These are phyloP conservation scores for Mechanitis mazaeus DNA, from an alignment of 2,888 invertebrate genomes.

Conservation along the genomic window DNA sequence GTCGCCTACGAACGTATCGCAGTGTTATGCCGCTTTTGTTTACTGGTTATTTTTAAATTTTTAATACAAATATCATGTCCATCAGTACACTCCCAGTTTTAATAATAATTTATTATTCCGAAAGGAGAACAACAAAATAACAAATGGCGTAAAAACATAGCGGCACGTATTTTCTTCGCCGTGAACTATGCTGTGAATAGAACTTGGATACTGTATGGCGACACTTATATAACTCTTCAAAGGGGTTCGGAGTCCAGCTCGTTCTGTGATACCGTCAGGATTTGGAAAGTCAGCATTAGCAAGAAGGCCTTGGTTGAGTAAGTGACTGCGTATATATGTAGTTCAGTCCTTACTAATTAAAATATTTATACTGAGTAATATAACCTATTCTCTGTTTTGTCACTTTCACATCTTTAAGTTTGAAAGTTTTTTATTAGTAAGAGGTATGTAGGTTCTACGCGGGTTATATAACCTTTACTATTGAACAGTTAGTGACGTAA, in stretches of 20 bases:
- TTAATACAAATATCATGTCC: too few species aligned
- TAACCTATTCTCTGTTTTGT: too few species aligned
- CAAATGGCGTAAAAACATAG: slow-evolving; percentile 39
- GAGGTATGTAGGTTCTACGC: too few species aligned
- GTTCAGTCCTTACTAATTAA: neutral
- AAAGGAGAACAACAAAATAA: slow-evolving; percentile 16
- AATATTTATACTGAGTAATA: too few species aligned
- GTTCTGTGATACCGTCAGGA: slow-evolving; percentile 48
- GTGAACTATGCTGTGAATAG: slow-evolving; percentile 45
- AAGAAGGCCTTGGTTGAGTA: slow-evolving; percentile 21
- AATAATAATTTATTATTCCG: neutral
- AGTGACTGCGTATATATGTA: neutral
- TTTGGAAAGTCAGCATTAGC: slow-evolving; percentile 39
- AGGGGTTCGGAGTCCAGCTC: slow-evolving; percentile 45
- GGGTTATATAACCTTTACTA: too few species aligned
- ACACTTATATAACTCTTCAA: slow-evolving; percentile 48
- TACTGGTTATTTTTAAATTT: slow-evolving; percentile 39
- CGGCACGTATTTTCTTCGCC: slow-evolving; percentile 45
- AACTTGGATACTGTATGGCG: slow-evolving; percentile 45
- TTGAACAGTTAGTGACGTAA: too few species aligned
- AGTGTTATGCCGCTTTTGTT: slow-evolving; percentile 79
- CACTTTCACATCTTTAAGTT: too few species aligned
- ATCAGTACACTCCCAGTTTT: too few species aligned
- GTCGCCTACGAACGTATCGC: slow-evolving; percentile 78
- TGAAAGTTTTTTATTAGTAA: too few species aligned